Base-by-base conservation (phyloP, 2,797 vertebrate species). In the Corythornis leucogaster region DNA sequence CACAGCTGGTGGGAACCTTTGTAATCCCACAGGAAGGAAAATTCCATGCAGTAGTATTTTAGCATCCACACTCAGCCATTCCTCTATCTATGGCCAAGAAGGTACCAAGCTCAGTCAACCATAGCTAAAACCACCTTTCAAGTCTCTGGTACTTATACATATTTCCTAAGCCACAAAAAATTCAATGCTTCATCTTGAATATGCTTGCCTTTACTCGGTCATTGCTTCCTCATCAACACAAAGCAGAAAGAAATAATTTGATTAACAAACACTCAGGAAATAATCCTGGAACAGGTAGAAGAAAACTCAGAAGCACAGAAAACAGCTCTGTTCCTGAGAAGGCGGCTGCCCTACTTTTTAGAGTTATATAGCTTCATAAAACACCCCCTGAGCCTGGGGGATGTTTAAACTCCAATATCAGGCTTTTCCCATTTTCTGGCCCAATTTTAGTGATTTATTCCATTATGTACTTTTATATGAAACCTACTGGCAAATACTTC, bases 341-440 rank as follows among this genome's bases (percentile, higher is more conserved):
- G 43, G 10, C 16, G 16, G 55, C 62, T 94, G 86, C 54, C 86
- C 76, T 92, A 89, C 62, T 93, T 95, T 93, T 78, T 18, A 55
- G 70, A 58, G 33, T 28, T 80, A 58, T 66, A 80, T 51, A 85
- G 73, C 89, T 90, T 85, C 89, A 85, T 80, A 78, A 89, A 94
- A 90, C 76, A 92, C 31, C 54, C 89, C 66, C 40, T 71, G 35
- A 55, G 81, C 93, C 92, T 51, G 18, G 19, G 21, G 57, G 58
- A 62, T 80, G 64, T 74, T 89, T 90, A 82, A 92, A 87, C 24
- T 70, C 78, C 57, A 26, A 2, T 63, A 61, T 80, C 64, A 94
- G 61, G 42, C 50, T 94, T 94, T 75, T 78, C 51, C 63, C 43
- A 78, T 92, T 90, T 93, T 89, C 81, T 87, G 68, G 68, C 61